Conservation (phyloP, 2,888 invertebrate species). For the Leptinotarsa haldemani region DNA sequence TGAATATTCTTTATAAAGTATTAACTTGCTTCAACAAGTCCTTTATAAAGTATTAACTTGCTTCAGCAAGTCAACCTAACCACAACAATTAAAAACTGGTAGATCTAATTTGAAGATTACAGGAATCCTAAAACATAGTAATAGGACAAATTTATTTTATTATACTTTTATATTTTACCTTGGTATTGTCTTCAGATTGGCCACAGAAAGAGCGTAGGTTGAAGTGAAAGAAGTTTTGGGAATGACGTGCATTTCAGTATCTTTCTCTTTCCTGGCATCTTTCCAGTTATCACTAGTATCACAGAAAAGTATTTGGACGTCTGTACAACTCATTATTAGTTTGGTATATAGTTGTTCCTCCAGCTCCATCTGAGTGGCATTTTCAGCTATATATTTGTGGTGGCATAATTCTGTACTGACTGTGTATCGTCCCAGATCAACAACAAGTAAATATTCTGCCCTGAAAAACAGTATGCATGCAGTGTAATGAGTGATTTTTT, state of each 20-base stretch:
- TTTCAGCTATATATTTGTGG: slow-evolving; percentile 74
- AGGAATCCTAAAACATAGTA: too few relatives aligned
- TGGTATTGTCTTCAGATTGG: slow-evolving; percentile 60
- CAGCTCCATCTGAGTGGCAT: slow-evolving; percentile 84
- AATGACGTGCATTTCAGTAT: slow-evolving; percentile 80
- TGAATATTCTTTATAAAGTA: too few relatives aligned
- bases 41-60: too few relatives aligned
- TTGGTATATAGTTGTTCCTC: slow-evolving; percentile 85
- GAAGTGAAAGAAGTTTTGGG: slow-evolving; percentile 71
- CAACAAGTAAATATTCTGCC: slow-evolving; percentile 76
- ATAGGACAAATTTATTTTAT: too few relatives aligned
- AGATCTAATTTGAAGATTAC: too few relatives aligned
- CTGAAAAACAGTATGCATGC: slow-evolving; percentile 59
- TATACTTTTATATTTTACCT: slow-evolving; percentile 49
- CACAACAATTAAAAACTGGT: too few relatives aligned
- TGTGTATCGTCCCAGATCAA: slow-evolving; percentile 78
- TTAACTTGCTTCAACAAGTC: too few relatives aligned
- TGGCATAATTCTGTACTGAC: slow-evolving; percentile 82
- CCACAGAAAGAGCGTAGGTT: slow-evolving; percentile 58
- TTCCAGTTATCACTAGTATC: slow-evolving; percentile 80
- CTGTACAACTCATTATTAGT: slow-evolving; percentile 76
- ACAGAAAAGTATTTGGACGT: slow-evolving; percentile 74
- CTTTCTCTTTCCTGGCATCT: slow-evolving; percentile 75
- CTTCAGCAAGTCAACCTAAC: too few relatives aligned
- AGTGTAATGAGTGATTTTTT: too few relatives aligned